Base-by-base conservation (phyloP, 2,888 invertebrate species). In the Euplexia lucipara region DNA sequence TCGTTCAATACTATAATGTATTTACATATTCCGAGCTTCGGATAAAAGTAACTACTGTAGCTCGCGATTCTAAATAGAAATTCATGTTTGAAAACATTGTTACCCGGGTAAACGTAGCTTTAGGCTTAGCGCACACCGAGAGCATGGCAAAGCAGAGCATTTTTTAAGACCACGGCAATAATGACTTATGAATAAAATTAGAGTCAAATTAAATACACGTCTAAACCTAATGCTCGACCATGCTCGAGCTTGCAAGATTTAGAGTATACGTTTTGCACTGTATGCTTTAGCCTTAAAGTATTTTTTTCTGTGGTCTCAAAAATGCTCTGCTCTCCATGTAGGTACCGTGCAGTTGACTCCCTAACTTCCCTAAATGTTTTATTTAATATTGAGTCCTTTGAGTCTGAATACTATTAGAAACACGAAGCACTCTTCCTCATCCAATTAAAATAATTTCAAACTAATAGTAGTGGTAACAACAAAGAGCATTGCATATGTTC, bases 401-500 rank as follows among this genome's bases (percentile, higher is more conserved):
- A 48, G 61, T 32, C 52, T 18, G 9, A 14, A 62, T 39, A 34
- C 53, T 22, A 34, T 10, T 42, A 22, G 37, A 44, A 63, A 63
- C 26, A 37, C n/a, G 35, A 60, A 22, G 35, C 34, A 14, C n/a
- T 34, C 16, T 52, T 69, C 49, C 22, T 52, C 35, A 37, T 63
- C 14, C 32, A 54, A 74, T 70, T 74, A 57, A 48, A 52, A 62
- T 74, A 57, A 70, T 74, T 60, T 20, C 22, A 53, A 35, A 45
- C 52, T 42, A 58, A 70, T 81, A 70, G 81, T 81, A 75, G 81
- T 68, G 75, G 72, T 67, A 18, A 59, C 58, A 60, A 79, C 78
- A 81, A 81, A 75, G 71, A 60, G 79, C 81, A 76, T 67, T 78
- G 74, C 78, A 80, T 81, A 78, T 75, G 75, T 69, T 75, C 78